Conservation (phyloP, 2,888 invertebrate species). For the Gryllus longicercus region DNA sequence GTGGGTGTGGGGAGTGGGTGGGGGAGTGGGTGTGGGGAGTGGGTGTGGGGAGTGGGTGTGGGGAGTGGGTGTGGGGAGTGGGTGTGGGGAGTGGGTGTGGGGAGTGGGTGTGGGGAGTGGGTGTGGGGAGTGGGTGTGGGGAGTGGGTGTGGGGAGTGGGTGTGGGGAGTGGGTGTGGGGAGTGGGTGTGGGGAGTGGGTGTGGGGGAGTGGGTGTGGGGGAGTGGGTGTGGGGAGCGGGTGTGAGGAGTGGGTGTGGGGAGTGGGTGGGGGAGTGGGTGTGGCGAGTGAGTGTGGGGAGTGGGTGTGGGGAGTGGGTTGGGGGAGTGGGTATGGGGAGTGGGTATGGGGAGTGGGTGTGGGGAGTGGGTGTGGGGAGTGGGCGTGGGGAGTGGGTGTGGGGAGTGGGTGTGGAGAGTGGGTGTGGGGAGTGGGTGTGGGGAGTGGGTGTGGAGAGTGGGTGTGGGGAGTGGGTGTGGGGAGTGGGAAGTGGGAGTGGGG, state of each 20-base stretch:
- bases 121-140: neutral
- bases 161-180: neutral
- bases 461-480: neutral
- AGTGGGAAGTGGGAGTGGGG: conserved; percentile 11
- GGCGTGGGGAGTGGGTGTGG: neutral
- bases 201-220: neutral
- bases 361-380: neutral
- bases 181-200: no score
- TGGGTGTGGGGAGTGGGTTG: neutral
- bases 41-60: neutral
- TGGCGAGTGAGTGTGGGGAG: neutral
- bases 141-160: conserved; percentile 11
- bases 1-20: neutral
- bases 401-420: no score
- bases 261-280: neutral
- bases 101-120: conserved; percentile 18
- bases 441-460: no score
- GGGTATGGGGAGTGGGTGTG: neutral
- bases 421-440: neutral
- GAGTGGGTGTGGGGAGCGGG: conserved; percentile 17
- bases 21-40: conserved; percentile 19
- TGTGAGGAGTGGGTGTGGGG: neutral
- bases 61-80: conserved; percentile 18
- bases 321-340: neutral
- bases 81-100: neutral